Evolutionary conservation across 2,113 vertebrate genomes (phyloP).

Genomic region (human): GRCh38 chr13:69135501-69136000

Average conservation of each 20-base stretch:
- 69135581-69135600: too few species aligned
- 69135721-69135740: too few species aligned
- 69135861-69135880: neutral
- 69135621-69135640: too few species aligned
- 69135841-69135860: neutral
- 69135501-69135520: too few species aligned
- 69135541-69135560: too few species aligned
- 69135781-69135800: neutral
- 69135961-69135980: neutral
- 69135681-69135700: too few species aligned
- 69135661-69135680: too few species aligned
- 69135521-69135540: too few species aligned
- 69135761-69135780: neutral
- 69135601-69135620: too few species aligned
- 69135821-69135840: neutral
- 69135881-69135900: neutral
- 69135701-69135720: too few species aligned
- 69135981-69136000: neutral
- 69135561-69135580: too few species aligned
- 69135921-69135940: neutral
- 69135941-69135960: neutral
- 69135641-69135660: too few species aligned
- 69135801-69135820: neutral
- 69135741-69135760: neutral
- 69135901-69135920: neutral